These are phyloP conservation scores for Ctenodactylus gundi DNA, from an alignment of 2,113 vertebrate species.

Conservation along the genomic window DNA sequence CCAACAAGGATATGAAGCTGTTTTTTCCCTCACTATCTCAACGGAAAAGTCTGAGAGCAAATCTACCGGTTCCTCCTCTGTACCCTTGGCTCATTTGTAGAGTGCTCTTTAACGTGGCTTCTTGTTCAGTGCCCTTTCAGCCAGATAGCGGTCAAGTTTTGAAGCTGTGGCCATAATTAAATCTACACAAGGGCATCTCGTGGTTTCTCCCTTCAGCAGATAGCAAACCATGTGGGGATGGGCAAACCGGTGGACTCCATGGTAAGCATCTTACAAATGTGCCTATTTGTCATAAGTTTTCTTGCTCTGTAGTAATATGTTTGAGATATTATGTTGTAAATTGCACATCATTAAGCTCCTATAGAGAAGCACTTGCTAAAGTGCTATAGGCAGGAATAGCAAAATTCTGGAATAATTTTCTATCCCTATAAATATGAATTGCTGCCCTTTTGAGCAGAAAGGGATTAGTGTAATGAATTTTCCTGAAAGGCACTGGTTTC, in stretches of 20 bases:
- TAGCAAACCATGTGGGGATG: too few relatives aligned
- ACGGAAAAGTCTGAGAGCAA: background rate
- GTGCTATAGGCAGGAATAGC: background rate
- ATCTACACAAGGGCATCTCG: background rate
- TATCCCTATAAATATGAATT: background rate
- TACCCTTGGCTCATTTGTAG: background rate
- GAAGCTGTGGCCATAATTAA: background rate
- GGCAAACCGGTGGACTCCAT: background rate
- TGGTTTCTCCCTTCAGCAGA: too few relatives aligned
- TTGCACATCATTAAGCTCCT: background rate
- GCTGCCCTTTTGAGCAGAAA: background rate
- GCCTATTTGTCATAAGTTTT: background rate
- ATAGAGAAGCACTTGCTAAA: background rate
- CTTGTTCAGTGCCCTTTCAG: background rate
- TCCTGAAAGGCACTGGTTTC: too few relatives aligned
- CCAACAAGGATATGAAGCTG: background rate
- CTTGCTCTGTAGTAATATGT: background rate
- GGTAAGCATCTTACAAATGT: background rate
- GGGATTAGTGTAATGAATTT: background rate
- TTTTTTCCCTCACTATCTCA: background rate
- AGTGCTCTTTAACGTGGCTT: rapidly evolving
- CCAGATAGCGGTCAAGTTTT: background rate
- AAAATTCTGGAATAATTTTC: background rate
- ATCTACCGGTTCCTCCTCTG: background rate
- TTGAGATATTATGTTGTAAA: background rate